These are phyloP conservation scores for Xestia rhomboidea DNA, from an alignment of 2,888 invertebrate genomes.

Conservation along the genomic window DNA sequence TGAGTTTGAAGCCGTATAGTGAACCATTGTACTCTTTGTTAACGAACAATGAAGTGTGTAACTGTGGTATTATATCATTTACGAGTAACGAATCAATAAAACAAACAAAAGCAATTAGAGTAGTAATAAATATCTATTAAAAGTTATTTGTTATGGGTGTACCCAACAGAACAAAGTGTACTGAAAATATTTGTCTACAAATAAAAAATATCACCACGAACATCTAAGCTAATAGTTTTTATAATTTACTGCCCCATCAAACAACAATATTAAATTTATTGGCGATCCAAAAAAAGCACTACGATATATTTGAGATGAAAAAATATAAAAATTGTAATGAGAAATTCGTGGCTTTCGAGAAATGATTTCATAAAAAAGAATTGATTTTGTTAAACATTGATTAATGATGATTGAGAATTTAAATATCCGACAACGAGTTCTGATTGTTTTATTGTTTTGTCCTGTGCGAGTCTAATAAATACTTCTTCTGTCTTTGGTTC, in stretches of 20 bases:
- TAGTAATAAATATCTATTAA: conserved; percentile 3
- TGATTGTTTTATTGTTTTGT: not conserved
- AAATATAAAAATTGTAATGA: conserved; percentile 42
- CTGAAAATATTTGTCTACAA: conserved; percentile 35
- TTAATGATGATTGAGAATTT: conserved; percentile 66
- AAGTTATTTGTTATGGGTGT: not conserved
- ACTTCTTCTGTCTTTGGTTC: conserved; percentile 11
- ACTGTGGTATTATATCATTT: not conserved
- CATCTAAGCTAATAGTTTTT: conserved; percentile 27
- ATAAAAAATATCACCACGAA: conserved; percentile 27
- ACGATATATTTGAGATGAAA: conserved; percentile 23
- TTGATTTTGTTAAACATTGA: conserved; percentile 64
- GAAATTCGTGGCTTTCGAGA: conserved; percentile 33
- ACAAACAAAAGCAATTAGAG: not conserved
- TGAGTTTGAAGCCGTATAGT: conserved; percentile 32
- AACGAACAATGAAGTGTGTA: conserved; percentile 1
- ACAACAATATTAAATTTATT: conserved; percentile 43
- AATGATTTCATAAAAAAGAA: conserved; percentile 56
- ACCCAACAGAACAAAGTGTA: conserved; percentile 15
- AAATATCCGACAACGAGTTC: conserved; percentile 58
- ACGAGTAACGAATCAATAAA: conserved; percentile 19
- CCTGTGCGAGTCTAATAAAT: not conserved
- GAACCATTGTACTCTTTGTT: conserved; percentile 45
- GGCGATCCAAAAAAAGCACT: conserved; percentile 31
- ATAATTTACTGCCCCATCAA: conserved; percentile 37